phyloP scores from a whole-genome alignment of 2,797 vertebrate genomes.

The Gallinago nigripennis region DNA sequence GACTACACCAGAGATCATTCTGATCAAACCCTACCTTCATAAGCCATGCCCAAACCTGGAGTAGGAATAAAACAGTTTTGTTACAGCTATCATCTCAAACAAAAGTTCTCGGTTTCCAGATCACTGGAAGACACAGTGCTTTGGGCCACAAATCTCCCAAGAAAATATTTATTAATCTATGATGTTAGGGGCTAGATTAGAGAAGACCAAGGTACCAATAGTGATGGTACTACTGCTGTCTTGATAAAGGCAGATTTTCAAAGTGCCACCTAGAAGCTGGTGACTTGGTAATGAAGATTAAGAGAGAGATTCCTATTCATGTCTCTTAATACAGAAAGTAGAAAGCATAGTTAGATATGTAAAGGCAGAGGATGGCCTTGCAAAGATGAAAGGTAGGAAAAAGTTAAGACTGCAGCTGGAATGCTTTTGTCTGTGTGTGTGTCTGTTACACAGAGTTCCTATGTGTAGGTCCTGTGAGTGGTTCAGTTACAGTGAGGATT shows the following conservation, averaged over 20 bases:
- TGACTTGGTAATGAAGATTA: not conserved
- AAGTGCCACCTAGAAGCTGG: not conserved
- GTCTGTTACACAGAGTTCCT: not conserved
- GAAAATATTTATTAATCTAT: not conserved
- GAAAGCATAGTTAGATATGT: not conserved
- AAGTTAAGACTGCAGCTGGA: not conserved
- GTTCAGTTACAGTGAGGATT: not conserved
- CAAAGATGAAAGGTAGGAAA: not conserved
- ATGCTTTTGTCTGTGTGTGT: not conserved
- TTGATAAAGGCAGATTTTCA: not conserved
- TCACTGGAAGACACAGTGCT: not conserved
- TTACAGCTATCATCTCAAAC: not conserved
- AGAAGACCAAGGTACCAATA: not conserved
- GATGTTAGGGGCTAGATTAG: not conserved
- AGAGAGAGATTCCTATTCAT: not conserved
- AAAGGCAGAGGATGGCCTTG: not conserved
- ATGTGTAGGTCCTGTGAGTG: not conserved
- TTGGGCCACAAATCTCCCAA: not conserved
- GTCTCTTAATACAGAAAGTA: not conserved
- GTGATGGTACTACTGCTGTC: not conserved
- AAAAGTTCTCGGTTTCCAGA: not conserved
- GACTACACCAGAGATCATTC: not conserved
- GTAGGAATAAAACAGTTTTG: not conserved
- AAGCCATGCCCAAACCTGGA: accelerated
- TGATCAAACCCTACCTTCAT: not conserved